Evolutionary conservation across 1,140 invertebrate genomes (phyloP).

Genomic region (Potamilus streckersoni): DNA sequence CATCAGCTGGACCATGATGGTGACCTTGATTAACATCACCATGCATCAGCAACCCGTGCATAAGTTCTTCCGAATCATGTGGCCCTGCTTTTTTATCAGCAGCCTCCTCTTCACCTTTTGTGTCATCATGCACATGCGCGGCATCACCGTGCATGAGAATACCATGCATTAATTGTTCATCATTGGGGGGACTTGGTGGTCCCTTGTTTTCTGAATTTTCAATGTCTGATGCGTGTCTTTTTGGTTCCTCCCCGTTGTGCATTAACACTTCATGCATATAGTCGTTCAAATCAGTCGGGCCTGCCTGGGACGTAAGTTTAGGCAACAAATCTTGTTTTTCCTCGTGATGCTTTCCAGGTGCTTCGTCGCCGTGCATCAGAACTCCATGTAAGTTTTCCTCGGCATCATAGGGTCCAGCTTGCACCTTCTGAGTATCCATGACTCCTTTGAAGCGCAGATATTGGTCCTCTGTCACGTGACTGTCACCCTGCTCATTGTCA

Average conservation of each 20-base stretch:
- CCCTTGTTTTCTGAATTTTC: background rate
- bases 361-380: slow-evolving; percentile 49
- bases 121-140: slow-evolving; percentile 18
- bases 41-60: slow-evolving; percentile 39
- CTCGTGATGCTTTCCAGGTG: slow-evolving; percentile 23
- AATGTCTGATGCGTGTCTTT: slow-evolving; percentile 30
- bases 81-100: slow-evolving; percentile 5
- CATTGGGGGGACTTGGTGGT: slow-evolving; percentile 11
- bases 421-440: slow-evolving; percentile 23
- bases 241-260: slow-evolving; percentile 44
- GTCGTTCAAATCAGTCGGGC: slow-evolving; percentile 32
- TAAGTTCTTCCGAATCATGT: slow-evolving; percentile 19
- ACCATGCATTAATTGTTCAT: slow-evolving; percentile 42
- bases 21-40: slow-evolving; percentile 23
- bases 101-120: background rate
- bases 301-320: slow-evolving; percentile 9
- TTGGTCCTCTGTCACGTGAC: slow-evolving; percentile 40
- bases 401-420: slow-evolving; percentile 37
- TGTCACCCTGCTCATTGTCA: slow-evolving; percentile 35
- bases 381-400: slow-evolving; percentile 44
- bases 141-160: slow-evolving; percentile 48
- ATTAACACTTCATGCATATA: slow-evolving; percentile 48
- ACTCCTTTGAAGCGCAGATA: slow-evolving; percentile 34
- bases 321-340: slow-evolving; percentile 27
- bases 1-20: slow-evolving; percentile 2